phyloP scores from a whole-genome alignment of 2,888 invertebrate genomes.

The Therioaphis trifolii region DNA sequence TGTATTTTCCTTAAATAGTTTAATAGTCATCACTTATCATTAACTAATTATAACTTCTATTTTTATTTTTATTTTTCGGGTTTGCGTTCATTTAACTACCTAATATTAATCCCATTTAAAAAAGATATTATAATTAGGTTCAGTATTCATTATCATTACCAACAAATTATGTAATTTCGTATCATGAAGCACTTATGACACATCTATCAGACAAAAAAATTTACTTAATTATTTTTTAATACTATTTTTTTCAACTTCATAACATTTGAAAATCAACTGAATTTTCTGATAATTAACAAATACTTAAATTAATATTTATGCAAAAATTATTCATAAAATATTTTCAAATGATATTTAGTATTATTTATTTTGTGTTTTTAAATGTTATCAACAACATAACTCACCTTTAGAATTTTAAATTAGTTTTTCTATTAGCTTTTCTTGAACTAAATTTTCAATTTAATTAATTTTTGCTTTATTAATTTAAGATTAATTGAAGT shows the following conservation, averaged over 20 bases:
- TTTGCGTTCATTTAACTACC: not conserved
- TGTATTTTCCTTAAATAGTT: not conserved
- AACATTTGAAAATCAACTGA: not conserved
- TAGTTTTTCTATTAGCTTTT: no score
- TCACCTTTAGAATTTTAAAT: no score
- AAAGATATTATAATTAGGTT: not conserved
- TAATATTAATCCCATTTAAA: not conserved
- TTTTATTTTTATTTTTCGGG: no score
- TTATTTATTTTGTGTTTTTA: no score
- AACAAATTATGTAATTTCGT: not conserved
- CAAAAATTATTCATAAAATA: no score
- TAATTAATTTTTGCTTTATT: no score
- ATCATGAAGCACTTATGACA: not conserved
- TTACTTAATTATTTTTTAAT: not conserved
- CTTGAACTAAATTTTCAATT: no score
- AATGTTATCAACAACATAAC: no score
- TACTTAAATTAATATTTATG: no score
- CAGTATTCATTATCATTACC: not conserved
- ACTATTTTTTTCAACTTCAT: not conserved
- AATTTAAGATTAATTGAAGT: no score
- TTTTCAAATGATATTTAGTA: no score
- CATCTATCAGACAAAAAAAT: not conserved
- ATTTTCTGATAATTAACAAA: not conserved
- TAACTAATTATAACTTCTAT: not conserved
- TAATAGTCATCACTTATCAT: not conserved